Evolutionary conservation across 2,888 invertebrate species (phyloP), one percentile per base, ranked within the genome.

Genomic region (Timema podura): DNA sequence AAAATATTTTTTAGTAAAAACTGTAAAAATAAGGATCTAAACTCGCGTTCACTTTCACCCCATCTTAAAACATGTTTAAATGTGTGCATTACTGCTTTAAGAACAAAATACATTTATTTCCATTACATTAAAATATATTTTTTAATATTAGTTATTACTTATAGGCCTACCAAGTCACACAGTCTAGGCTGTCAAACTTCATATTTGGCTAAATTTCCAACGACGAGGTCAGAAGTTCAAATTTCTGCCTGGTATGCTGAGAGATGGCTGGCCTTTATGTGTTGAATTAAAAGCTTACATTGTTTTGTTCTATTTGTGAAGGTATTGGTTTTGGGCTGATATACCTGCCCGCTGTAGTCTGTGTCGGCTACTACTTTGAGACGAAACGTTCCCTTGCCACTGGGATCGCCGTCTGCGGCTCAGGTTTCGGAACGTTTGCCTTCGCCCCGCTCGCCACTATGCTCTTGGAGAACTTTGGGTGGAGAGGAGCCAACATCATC

Each of bases 361-460:
- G 95, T 69, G 97, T 98, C 46, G 96, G 96, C 7, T 96, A 96
- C 83, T 98, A 98, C 84, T 98, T 98, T 83, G 97, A 98, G 83
- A 93, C 95, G 65, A 93, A 94, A 77, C 87, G 97, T 73, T 95
- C 97, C 11, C 84, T 98, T 74, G 98, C 98, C 65, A 98, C 97
- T 68, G 97, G 91, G 68, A 93, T 94, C 71, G 97, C 97, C 0
- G 97, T 97, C 0, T 97, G 97, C 79, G 98, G 98, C 8, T 96
- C 96, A 0, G 98, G 98, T 5, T 89, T 94, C 71, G 98, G 98
- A 65, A 97, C 97, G 3, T 97, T 98, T 82, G 90, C 93, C 64
- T 97, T 98, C 80, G 96, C 98, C 0, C 98, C 98, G 0, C 84
- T 97, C 49, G 94, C 96, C 15, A 88, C 91, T 8, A 84, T 88